Base-by-base conservation (phyloP, 2,113 vertebrate species). In the Zosterops lateralis region DNA sequence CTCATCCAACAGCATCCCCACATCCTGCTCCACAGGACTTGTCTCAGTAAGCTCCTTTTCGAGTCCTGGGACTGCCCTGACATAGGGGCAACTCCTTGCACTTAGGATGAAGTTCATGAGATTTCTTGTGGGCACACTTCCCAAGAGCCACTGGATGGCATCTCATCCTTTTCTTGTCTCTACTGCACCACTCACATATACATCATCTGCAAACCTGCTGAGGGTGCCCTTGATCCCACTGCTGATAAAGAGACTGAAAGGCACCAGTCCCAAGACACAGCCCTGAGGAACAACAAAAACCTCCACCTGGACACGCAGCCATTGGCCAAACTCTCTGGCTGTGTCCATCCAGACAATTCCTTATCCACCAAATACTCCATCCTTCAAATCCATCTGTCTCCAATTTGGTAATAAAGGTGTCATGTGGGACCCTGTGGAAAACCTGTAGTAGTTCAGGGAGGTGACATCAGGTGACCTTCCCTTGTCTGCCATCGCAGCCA, bases 401-500 rank as follows among this genome's bases (percentile, higher is more conserved):
- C 16, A n/a, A 1, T 62, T 54, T 40, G 29, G 10, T 14, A n/a
- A 48, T n/a, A 47, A n/a, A 18, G n/a, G 5, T 12, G 22, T 53
- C 54, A 28, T 5, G 14, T 28, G 24, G 9, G 28, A 84, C 14
- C 26, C 19, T 45, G 22, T 29, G 19, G 13, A 17, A 78, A 70
- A 34, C 18, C n/a, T 54, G 28, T 20, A 19, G 10, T 3, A 72
- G 17, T 72, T 45, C 26, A 36, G 47, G 26, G 31, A 34, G 36
- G 20, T 29, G 20, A 20, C 32, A 44, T 36, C 36, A 31, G 56
- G 12, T 25, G 56, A 20, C 20, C 20, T 51, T 61, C 47, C 26
- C 56, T 36, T 44, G 38, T 44, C 66, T 44, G 0, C 31, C 1
- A 0, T 20, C 1, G 1, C 26, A 26, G 38, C 51, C 79, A 53